A percentile compares a stretch with the other conserved stretches of the same genome.
These are phyloP conservation scores for Copsychus sechellarum DNA, from an alignment of 2,113 vertebrate genomes.

Conservation along the genomic window DNA sequence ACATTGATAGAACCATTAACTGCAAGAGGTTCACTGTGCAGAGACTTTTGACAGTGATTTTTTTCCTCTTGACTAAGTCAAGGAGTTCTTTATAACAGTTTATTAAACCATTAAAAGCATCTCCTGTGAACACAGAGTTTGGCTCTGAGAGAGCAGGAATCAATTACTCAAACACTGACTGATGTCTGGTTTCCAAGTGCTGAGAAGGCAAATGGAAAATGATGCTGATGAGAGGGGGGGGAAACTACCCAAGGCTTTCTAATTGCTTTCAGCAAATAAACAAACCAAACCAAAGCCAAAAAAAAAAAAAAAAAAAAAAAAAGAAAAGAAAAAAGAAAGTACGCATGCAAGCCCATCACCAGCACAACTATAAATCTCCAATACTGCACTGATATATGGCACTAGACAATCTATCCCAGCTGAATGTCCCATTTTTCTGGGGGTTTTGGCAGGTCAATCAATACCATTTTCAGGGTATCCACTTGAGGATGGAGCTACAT, in stretches of 20 bases:
- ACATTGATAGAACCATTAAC: slow-evolving; percentile 10
- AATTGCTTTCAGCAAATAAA: slow-evolving; percentile 58
- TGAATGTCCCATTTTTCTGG: background rate
- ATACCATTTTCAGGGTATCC: slow-evolving; percentile 12
- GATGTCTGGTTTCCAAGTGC: slow-evolving; percentile 53
- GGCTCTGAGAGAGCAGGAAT: slow-evolving; percentile 60
- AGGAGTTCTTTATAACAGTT: slow-evolving; percentile 69
- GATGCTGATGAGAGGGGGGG: background rate
- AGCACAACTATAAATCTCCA: background rate
- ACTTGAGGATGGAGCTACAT: background rate
- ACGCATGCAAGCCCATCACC: background rate
- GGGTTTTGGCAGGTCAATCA: background rate
- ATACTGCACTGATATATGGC: background rate
- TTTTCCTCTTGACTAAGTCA: slow-evolving; percentile 63
- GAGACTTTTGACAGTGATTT: slow-evolving; percentile 55
- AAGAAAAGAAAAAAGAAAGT: background rate
- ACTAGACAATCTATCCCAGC: background rate
- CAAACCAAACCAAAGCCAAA: background rate
- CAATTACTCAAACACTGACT: slow-evolving; percentile 61
- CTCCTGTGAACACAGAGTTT: slow-evolving; percentile 61
- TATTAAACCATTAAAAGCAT: slow-evolving; percentile 77
- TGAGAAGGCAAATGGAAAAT: slow-evolving; percentile 33
- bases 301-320: background rate
- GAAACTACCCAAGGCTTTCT: slow-evolving; percentile 48
- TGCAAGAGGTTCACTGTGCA: slow-evolving; percentile 6